Evolutionary conservation across 2,797 vertebrate species (phyloP).

Genomic region (Lepilemur septentrionalis): DNA sequence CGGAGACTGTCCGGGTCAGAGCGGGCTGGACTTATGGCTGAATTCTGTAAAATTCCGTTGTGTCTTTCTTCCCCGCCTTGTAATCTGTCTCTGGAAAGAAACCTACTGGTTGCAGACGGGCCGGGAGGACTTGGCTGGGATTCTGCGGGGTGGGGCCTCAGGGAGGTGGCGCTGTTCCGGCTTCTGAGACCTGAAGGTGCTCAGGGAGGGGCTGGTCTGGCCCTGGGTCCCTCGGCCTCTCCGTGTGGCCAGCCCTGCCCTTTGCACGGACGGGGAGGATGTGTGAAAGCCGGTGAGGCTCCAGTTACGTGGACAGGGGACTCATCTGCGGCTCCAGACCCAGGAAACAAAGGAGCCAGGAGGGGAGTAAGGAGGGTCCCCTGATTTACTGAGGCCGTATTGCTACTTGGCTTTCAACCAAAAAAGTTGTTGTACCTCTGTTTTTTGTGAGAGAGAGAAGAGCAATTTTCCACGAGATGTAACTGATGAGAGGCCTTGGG

Average conservation of each 20-base stretch:
- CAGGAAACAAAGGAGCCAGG: neutral
- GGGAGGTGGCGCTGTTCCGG: neutral
- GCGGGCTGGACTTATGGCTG: neutral
- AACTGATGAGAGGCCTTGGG: neutral
- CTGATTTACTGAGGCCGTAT: neutral
- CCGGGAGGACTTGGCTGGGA: neutral
- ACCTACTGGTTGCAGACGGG: neutral
- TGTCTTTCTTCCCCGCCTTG: neutral
- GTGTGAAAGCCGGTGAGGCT: rapidly evolving
- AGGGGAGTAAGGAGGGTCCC: too few species aligned
- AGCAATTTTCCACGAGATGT: neutral
- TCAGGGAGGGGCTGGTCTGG: neutral
- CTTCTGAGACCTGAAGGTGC: neutral
- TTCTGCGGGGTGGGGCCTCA: neutral
- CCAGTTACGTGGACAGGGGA: neutral
- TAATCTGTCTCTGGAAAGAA: neutral
- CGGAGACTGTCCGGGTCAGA: neutral
- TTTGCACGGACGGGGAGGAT: too few species aligned
- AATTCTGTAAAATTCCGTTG: constrained; percentile 42
- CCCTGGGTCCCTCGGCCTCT: neutral
- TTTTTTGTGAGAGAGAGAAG: neutral
- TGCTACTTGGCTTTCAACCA: neutral
- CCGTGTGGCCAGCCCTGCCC: neutral
- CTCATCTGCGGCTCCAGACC: neutral
- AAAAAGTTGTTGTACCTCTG: too few species aligned